Conservation (phyloP, 1,140 invertebrate genomes). For the Formica exsecta region DNA sequence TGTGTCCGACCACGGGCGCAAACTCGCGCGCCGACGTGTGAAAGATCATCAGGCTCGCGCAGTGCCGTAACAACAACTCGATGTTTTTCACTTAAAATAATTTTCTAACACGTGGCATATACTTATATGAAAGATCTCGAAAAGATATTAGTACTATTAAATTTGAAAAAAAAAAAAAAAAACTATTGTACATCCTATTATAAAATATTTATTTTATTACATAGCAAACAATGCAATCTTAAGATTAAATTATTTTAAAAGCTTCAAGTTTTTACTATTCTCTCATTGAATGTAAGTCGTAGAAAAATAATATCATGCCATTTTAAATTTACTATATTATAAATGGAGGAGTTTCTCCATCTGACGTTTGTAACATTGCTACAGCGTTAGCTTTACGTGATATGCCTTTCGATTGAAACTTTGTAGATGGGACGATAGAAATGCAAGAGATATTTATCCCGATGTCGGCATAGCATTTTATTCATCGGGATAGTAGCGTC, state of each 20-base stretch:
- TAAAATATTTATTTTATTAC: conserved; percentile 2
- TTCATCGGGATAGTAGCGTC: not conserved
- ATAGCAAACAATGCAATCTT: not conserved
- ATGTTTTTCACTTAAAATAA: not conserved
- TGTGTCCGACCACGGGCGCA: conserved; percentile 4
- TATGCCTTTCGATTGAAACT: not conserved
- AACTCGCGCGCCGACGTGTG: conserved; percentile 38
- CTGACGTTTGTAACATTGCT: not conserved
- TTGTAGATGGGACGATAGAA: not conserved
- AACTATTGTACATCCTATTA: too few species aligned
- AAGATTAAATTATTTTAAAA: not conserved
- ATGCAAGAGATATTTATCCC: conserved; percentile 23
- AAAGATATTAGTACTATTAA: not conserved
- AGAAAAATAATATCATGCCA: not conserved
- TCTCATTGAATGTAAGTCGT: not conserved
- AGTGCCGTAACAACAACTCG: conserved; percentile 5
- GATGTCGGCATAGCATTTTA: not conserved
- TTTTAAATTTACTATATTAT: not conserved
- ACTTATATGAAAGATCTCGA: too few species aligned
- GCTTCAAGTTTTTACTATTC: not conserved
- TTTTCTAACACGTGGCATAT: too few species aligned
- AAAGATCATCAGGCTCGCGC: conserved; percentile 28
- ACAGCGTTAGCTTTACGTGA: not conserved
- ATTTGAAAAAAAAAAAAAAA: too few species aligned
- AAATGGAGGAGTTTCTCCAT: not conserved